phyloP scores from a whole-genome alignment of 2,888 invertebrate species.

The Diogma glabrata region DNA sequence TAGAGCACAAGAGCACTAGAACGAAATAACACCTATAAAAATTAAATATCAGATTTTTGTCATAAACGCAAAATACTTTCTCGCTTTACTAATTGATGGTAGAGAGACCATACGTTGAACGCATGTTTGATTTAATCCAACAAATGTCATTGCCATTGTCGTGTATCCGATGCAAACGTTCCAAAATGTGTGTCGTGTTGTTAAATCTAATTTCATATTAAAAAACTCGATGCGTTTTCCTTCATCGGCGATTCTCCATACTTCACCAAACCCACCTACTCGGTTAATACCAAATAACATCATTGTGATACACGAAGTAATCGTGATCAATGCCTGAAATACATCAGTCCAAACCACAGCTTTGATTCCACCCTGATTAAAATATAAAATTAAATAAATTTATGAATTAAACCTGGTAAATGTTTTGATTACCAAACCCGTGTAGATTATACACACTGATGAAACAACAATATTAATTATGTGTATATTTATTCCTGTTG shows the following conservation, averaged over 20 bases:
- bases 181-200: no score
- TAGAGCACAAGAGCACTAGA: slow-evolving; percentile 42
- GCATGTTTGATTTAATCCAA: slow-evolving; percentile 59
- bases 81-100: slow-evolving; percentile 43
- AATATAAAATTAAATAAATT: no score
- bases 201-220: slow-evolving; percentile 43
- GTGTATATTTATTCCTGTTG: slow-evolving; percentile 44
- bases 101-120: slow-evolving; percentile 57
- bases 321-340: slow-evolving; percentile 31
- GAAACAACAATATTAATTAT: slow-evolving; percentile 41
- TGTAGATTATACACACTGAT: no score
- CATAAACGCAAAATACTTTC: no score
- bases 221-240: slow-evolving; percentile 33
- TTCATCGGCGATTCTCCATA: slow-evolving; percentile 29
- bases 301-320: slow-evolving; percentile 33
- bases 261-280: slow-evolving; percentile 33
- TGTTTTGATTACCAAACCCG: no score
- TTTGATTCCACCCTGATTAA: slow-evolving; percentile 40
- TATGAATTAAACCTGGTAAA: no score
- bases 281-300: slow-evolving; percentile 32
- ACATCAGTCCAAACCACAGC: slow-evolving; percentile 41
- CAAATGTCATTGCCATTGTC: slow-evolving; percentile 48
- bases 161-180: slow-evolving; percentile 47
- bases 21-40: no score
- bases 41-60: no score